Base-by-base conservation (phyloP, 2,888 invertebrate genomes). In the Elmis aenea region DNA sequence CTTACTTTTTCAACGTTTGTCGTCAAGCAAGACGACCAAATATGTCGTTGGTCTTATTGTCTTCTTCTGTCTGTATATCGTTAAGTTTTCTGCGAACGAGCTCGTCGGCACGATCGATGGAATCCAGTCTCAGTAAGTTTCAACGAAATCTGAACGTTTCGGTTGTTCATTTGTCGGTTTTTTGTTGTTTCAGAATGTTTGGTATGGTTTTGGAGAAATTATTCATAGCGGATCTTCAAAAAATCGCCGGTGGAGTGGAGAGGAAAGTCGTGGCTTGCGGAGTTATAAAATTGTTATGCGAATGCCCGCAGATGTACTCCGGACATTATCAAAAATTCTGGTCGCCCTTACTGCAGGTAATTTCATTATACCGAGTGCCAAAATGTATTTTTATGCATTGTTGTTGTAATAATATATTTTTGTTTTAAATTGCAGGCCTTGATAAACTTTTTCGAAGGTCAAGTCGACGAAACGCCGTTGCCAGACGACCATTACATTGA, bases 121-220 rank as follows among this genome's bases (percentile, higher is more conserved):
- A 9, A 88, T 95, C 51, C 95, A 96, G 65, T 70, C 78, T 18
- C 81, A 83, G 88, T 87, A 59, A 79, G 80, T 70, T 22, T 31
- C 13, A 33, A n/a, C n/a, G n/a, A n/a, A n/a, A n/a, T n/a, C n/a
- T n/a, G n/a, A 20, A 12, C n/a, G 24, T 28, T 14, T 13, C 30
- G 8, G 28, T 33, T 26, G 27, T 10, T 14, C 13, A 11, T 27
- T 9, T 6, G 8, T 37, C 32, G 23, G 29, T 23, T 27, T 33
- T 36, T 41, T 44, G 37, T 46, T 30, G 36, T 54, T 53, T 37
- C 45, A 87, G 90, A 54, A 89, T 99, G 87, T 97, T 96, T 73
- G 83, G 83, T 13, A 96, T 96, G 95, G 88, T 99, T 31, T 64
- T 93, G 48, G 93, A 96, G 58, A 85, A 92, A 38, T 77, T 99